Evolutionary conservation across 2,888 invertebrate species (phyloP).

Genomic region (Drosophila niveifrons): DNA sequence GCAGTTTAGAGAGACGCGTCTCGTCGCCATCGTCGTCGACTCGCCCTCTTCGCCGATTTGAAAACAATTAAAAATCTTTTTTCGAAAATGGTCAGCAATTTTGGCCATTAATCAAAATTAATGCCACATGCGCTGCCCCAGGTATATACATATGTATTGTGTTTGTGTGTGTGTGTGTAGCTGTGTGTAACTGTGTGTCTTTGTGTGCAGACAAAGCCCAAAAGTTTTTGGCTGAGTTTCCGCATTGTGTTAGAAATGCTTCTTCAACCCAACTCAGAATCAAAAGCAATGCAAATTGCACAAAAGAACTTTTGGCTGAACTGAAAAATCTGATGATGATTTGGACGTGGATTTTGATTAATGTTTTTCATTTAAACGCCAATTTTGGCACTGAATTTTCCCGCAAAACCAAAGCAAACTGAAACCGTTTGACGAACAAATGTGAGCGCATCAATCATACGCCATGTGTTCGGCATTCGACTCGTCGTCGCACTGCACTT

Average conservation of each 20-base stretch:
- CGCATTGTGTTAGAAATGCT: constrained; percentile 60
- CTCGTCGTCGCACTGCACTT: constrained; percentile 64
- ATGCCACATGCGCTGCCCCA: constrained; percentile 77
- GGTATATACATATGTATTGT: constrained; percentile 3
- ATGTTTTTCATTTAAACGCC: constrained; percentile 71
- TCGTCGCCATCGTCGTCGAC: constrained; percentile 29
- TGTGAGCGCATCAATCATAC: constrained; percentile 73
- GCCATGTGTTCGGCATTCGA: constrained; percentile 48
- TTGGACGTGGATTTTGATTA: constrained; percentile 61
- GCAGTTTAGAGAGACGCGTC: constrained; percentile 48
- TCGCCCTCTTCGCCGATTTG: constrained; percentile 75
- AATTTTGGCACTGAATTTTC: constrained; percentile 73
- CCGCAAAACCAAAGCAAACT: constrained; percentile 21
- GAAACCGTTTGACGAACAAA: constrained; percentile 48
- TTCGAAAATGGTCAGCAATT: constrained; percentile 72
- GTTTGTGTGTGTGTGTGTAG: constrained; percentile 10
- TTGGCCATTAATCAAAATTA: constrained; percentile 84
- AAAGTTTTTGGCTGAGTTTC: constrained; percentile 64
- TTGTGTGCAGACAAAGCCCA: constrained; percentile 23
- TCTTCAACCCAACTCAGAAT: constrained; percentile 42
- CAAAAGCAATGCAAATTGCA: constrained; percentile 62
- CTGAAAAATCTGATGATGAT: constrained; percentile 22
- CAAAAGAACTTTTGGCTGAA: constrained; percentile 39
- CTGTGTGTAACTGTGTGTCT: constrained; percentile 12
- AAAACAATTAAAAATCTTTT: constrained; percentile 75